Percentiles rank a stretch among this genome's conserved stretches.
These are phyloP conservation scores for Trachelus iudaicus DNA, from an alignment of 2,888 invertebrate genomes.

Conservation along the genomic window DNA sequence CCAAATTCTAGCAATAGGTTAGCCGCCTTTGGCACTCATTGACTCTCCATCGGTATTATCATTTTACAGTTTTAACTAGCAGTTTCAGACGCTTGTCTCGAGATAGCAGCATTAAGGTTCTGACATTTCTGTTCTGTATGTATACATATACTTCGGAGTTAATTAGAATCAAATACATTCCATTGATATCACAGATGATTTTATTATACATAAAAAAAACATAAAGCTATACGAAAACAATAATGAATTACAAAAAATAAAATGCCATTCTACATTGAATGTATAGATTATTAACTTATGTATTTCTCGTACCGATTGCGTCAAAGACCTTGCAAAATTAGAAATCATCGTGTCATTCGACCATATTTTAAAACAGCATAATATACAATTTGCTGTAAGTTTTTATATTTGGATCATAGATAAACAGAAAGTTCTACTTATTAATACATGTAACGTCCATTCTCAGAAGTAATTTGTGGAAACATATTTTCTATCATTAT, in stretches of 20 bases:
- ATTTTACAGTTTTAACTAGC: background rate
- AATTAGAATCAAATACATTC: no score
- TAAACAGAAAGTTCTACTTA: background rate
- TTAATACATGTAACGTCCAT: background rate
- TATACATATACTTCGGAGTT: no score
- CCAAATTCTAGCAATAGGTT: background rate
- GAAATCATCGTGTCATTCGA: background rate
- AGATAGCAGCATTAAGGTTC: background rate
- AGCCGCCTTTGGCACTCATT: background rate
- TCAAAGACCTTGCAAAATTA: background rate
- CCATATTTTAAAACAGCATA: background rate
- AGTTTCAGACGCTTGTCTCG: background rate
- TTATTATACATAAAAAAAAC: background rate
- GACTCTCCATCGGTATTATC: background rate
- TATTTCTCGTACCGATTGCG: background rate
- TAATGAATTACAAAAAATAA: background rate
- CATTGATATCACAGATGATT: background rate
- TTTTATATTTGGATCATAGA: background rate
- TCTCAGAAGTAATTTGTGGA: background rate
- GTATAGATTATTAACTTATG: background rate
- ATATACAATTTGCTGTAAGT: background rate
- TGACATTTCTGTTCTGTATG: no score
- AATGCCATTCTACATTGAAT: background rate
- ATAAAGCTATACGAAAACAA: background rate
- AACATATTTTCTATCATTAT: background rate